Percentiles rank a stretch among this genome's conserved stretches.
phyloP scores from a whole-genome alignment of 2,113 vertebrate genomes.

The Alligator sinensis region DNA sequence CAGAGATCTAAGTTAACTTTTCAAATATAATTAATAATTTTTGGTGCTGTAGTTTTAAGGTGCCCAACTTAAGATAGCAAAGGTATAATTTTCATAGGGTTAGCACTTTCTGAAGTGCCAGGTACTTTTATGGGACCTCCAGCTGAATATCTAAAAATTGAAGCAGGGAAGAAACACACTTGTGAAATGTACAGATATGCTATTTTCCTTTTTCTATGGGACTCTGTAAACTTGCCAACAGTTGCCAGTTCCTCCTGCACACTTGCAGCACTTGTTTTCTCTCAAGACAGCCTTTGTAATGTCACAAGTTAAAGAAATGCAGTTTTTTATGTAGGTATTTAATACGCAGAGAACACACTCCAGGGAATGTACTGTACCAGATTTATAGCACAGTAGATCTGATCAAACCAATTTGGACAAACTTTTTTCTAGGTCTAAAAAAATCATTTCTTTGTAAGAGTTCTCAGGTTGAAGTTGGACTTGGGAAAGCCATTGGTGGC shows the following conservation, averaged over 20 bases:
- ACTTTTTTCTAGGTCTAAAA: conserved; percentile 6
- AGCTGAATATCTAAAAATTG: not conserved
- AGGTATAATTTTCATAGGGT: not conserved
- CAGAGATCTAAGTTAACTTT: conserved; percentile 13
- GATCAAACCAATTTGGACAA: not conserved
- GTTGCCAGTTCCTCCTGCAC: conserved; percentile 54
- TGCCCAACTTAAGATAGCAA: not conserved
- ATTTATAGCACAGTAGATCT: not conserved
- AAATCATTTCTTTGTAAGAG: not conserved
- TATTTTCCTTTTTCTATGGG: conserved; percentile 26
- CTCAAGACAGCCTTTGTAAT: conserved; percentile 51
- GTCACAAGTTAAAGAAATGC: conserved; percentile 61
- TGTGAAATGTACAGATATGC: conserved; percentile 18
- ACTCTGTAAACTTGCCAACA: conserved; percentile 58
- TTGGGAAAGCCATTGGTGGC: not conserved
- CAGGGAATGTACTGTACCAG: conserved; percentile 5
- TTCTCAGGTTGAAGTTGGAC: not conserved
- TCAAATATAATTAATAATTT: not conserved
- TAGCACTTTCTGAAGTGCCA: conserved; percentile 32
- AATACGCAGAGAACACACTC: not conserved
- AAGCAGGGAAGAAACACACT: conserved; percentile 1
- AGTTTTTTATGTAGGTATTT: conserved; percentile 57
- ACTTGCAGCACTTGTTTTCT: conserved; percentile 43
- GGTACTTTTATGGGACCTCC: conserved; percentile 44
- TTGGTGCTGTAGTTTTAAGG: not conserved